Base-by-base conservation (phyloP, 2,113 vertebrate genomes). In the Aramus guarauna region DNA sequence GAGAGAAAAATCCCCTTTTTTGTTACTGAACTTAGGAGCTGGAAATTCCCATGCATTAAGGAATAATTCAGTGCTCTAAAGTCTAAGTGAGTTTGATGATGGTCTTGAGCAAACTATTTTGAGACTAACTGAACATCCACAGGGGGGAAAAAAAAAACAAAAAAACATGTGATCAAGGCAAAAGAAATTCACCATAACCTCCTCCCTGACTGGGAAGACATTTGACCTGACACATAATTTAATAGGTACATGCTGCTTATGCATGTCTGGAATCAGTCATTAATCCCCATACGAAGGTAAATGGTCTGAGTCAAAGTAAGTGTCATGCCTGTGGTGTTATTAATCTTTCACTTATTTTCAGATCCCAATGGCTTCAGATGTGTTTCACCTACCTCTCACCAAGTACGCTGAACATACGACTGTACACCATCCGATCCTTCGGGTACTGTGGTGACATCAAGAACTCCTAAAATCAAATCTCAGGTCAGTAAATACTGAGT, bases 381-480 rank as follows among this genome's bases (percentile, higher is more conserved):
- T 13, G 14, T 80, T 86, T 88, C 16, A 4, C 98, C 76, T 96
- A 98, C 98, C 98, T 98, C 81, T 97, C 97, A 9, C 98, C 98
- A 77, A 98, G 98, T 12, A 98, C 50, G 3, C 79, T 97, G 95
- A 67, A 97, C 24, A 98, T 58, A 9, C 29, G 95, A 1, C 95
- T 39, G 6, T 98, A 98, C 48, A 97, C 86, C 6, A 36, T 76
- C 4, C 47, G 92, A 91, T 98, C 98, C 96, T 98, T 98, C 55
- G 95, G 97, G 92, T 98, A 98, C 68, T 98, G 94, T 56, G 98
- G 96, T 13, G 97, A 98, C 98, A 98, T 98, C 98, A 98, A 95
- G 96, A 98, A 98, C 77, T 98, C 98, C 98, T 98, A 96, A 91
- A 98, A 95, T 56, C 24, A 85, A 95, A 92, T 29, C 27, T 34